Percentiles rank a stretch among this genome's conserved stretches.
These are phyloP conservation scores for Drosophila helvetica DNA, from an alignment of 2,888 invertebrate genomes.

Conservation along the genomic window DNA sequence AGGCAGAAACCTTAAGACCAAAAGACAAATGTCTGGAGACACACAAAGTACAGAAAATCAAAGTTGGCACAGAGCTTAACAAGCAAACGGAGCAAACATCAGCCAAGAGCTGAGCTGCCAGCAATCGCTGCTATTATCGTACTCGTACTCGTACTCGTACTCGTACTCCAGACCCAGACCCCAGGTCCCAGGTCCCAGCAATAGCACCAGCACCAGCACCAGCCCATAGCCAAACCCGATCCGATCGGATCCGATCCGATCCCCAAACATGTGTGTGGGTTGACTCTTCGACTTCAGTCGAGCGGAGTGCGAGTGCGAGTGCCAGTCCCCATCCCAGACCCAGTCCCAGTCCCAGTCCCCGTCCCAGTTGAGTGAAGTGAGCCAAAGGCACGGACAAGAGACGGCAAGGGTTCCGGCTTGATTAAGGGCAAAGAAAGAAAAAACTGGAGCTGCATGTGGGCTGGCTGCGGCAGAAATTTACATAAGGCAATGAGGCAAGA, in stretches of 20 bases:
- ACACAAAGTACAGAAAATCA: slow-evolving; percentile 65
- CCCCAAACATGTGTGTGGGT: slow-evolving; percentile 56
- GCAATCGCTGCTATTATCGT: slow-evolving; percentile 71
- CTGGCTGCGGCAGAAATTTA: slow-evolving; percentile 51
- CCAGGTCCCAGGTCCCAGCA: slow-evolving; percentile 33
- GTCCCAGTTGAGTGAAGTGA: slow-evolving; percentile 42
- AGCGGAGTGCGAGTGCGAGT: background rate
- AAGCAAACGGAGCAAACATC: slow-evolving; percentile 61
- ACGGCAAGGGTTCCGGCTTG: slow-evolving; percentile 66
- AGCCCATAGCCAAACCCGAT: slow-evolving; percentile 32
- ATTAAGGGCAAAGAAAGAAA: slow-evolving; percentile 68
- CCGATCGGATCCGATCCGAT: slow-evolving; percentile 40
- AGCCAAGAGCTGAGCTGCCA: slow-evolving; percentile 42
- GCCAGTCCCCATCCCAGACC: background rate
- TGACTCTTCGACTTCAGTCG: slow-evolving; percentile 37
- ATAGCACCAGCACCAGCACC: slow-evolving; percentile 37
- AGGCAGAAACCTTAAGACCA: slow-evolving; percentile 39
- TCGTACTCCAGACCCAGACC: slow-evolving; percentile 22
- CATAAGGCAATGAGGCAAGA: slow-evolving; percentile 43
- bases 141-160: slow-evolving; percentile 45
- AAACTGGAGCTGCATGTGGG: slow-evolving; percentile 66
- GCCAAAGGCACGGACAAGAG: slow-evolving; percentile 50
- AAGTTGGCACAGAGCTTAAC: slow-evolving; percentile 74
- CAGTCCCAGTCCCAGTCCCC: background rate
- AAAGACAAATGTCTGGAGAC: slow-evolving; percentile 73